Evolutionary conservation across 2,888 invertebrate genomes (phyloP).

Genomic region (Agrotis segetum): DNA sequence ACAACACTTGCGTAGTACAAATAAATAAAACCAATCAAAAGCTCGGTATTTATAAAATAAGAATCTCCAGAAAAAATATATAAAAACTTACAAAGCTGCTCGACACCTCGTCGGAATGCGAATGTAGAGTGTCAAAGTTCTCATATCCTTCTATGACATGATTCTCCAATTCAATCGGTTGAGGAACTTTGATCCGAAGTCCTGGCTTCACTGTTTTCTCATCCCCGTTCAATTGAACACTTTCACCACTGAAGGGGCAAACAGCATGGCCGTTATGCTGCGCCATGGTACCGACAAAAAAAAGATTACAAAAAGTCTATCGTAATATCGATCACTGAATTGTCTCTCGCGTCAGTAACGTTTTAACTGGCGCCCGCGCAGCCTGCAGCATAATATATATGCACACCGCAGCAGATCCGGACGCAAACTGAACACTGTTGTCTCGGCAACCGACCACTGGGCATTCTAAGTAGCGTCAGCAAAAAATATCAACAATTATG

Average conservation of each 20-base stretch:
- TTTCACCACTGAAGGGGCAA: conserved; percentile 81
- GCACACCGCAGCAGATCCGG: conserved; percentile 76
- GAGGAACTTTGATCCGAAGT: conserved; percentile 83
- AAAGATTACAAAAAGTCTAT: conserved; percentile 69
- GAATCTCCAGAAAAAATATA: background rate
- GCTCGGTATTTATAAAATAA: no score
- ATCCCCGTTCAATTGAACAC: conserved; percentile 72
- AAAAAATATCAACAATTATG: conserved; percentile 79
- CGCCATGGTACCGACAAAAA: conserved; percentile 71
- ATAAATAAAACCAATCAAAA: no score
- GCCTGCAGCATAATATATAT: conserved; percentile 81
- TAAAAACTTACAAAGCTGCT: conserved; percentile 78
- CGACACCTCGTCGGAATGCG: conserved; percentile 76
- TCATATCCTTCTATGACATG: conserved; percentile 74
- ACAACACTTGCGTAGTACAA: no score
- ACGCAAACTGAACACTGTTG: conserved; percentile 76
- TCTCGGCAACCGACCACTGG: conserved; percentile 74
- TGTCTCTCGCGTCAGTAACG: conserved; percentile 63
- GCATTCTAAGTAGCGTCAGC: conserved; percentile 69
- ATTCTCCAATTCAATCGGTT: conserved; percentile 82
- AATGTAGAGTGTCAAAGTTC: conserved; percentile 81
- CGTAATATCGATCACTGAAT: conserved; percentile 53
- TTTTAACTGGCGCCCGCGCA: conserved; percentile 70
- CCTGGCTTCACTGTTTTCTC: conserved; percentile 77
- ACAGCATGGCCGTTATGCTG: conserved; percentile 76